These are phyloP conservation scores for Blastobasis lacticolella DNA, from an alignment of 2,888 invertebrate genomes.

Conservation along the genomic window DNA sequence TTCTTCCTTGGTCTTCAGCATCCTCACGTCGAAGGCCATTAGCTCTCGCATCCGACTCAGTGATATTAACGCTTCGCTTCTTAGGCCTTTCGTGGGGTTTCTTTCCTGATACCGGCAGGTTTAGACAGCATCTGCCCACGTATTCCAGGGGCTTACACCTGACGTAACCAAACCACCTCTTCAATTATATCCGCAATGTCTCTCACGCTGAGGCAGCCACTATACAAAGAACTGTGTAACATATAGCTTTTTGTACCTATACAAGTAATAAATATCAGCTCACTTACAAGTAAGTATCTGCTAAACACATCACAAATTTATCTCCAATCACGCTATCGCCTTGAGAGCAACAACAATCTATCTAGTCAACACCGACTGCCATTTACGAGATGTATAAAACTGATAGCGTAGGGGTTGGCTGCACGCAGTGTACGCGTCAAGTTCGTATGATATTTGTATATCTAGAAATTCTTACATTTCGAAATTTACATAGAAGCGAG, in stretches of 20 bases:
- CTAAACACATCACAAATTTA: not conserved
- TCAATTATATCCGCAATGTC: too few relatives aligned
- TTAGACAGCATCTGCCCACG: not conserved
- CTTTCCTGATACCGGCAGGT: not conserved
- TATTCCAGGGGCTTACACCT: too few relatives aligned
- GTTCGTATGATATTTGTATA: not conserved
- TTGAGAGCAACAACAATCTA: constrained; percentile 3
- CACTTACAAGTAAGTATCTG: not conserved
- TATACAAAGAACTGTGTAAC: not conserved
- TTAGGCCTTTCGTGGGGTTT: too few relatives aligned
- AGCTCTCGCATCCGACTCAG: too few relatives aligned
- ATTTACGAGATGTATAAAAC: constrained; percentile 2
- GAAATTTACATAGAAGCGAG: not conserved
- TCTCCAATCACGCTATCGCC: constrained; percentile 2
- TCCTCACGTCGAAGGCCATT: not conserved
- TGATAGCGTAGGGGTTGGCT: not conserved
- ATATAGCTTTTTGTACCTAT: not conserved
- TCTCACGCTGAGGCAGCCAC: not conserved
- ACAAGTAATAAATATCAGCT: not conserved
- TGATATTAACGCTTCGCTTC: too few relatives aligned
- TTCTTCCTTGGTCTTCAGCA: not conserved
- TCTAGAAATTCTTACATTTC: not conserved
- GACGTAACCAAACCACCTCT: too few relatives aligned
- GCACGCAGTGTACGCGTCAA: not conserved
- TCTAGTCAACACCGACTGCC: constrained; percentile 2